Evolutionary conservation across 2,797 vertebrate genomes (phyloP), one percentile per base, ranked within the genome.

Genomic region (Odontamblyopus lacepedii): DNA sequence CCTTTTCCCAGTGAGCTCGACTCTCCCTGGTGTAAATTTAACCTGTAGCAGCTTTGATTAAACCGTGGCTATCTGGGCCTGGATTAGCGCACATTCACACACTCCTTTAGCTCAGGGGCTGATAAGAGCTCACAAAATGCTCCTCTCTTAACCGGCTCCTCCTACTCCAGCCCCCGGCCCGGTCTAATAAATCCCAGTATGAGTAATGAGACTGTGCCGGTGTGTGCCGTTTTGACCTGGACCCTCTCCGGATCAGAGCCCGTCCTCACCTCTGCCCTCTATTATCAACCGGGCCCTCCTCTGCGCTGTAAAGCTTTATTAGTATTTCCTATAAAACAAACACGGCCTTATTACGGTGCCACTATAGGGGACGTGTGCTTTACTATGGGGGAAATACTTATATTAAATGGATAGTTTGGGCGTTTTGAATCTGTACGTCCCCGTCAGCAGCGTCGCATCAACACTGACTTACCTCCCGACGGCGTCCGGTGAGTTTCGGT

Each of bases 151-250:
- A 90, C 89, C 8, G 7, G 7, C 90, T 85, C 78, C 78, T 85
- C 63, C 51, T 53, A 19, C 53, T n/a, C n/a, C 53, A 19, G 67
- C 11, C 85, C 63, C 78, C 85, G 81, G 80, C 27, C 84, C 73
- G 72, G 76, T 87, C 87, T 87, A 87, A 91, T 90, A 89, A 84
- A 92, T 88, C 84, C 75, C 87, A 77, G 84, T 85, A 85, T 84
- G 84, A 85, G 76, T 88, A 87, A 92, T 88, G 80, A 81, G 83
- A 8, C 35, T 38, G 35, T 38, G 35, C 35, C 35, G 35, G 35
- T 38, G 35, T 35, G 35, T 38, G 35, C 90, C 78, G 75, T 82
- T n/a, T 61, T 74, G 83, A 86, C 79, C 86, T 11, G 73, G 51
- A 62, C 32, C 78, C 78, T 81, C 77, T 53, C 57, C 13, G 59